Evolutionary conservation across 2,888 invertebrate genomes (phyloP), one percentile per base, ranked within the genome.

Genomic region (Peribatodes rhomboidaria): DNA sequence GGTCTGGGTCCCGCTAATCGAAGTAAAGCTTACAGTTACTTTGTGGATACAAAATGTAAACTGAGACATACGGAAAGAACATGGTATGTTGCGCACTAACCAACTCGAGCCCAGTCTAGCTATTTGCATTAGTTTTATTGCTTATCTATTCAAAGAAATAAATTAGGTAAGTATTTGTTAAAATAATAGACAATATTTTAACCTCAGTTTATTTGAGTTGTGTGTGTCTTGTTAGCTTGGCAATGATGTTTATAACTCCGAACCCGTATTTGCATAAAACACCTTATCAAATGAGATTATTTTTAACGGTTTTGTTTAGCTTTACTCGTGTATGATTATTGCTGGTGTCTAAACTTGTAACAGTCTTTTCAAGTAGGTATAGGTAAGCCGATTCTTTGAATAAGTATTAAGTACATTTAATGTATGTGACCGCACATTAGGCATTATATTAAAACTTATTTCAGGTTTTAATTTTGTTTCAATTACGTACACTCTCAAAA

Each of bases 1-100:
- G 75, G 69, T 67, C 70, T 72, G 69, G 72, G 79, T 86, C 78
- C 85, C 82, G 86, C 84, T 87, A 85, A 86, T 85, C 83, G 85
- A 80, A 77, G 80, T 71, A 74, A 81, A 79, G 76, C 80, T 81
- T 80, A 84, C 85, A 76, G 84, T 85, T 82, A 82, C 77, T 76
- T 77, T 79, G 78, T 79, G 75, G 77, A 77, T 76, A 76, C 80
- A 71, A 81, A 50, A 80, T 80, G 78, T 78, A 78, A 76, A 79
- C 75, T 70, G 66, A 73, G 73, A 77, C 71, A 67, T 69, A 65
- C 61, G 46, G 54, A 56, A 62, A 65, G 60, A 63, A 68, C 60
- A 57, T 63, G 65, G 61, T 63, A 67, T 57, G 20, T 20, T 44
- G 22, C n/a, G 42, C 35, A 41, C 56, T 42, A 39, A 61, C 53